phyloP scores from a whole-genome alignment of 2,797 vertebrate genomes.

The Glyptemys insculpta region DNA sequence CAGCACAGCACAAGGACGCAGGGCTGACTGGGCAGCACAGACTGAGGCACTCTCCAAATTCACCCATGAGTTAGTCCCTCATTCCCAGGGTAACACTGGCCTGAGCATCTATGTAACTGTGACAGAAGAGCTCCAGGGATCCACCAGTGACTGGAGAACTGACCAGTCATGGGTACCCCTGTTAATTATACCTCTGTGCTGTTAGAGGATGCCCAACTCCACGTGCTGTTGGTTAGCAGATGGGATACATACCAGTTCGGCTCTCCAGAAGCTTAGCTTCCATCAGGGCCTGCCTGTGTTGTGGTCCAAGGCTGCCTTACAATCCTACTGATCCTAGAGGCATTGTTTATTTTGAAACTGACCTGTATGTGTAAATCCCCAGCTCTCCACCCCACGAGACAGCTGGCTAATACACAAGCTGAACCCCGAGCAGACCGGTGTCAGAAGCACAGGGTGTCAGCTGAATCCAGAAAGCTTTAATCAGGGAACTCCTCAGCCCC shows the following conservation, averaged over 20 bases:
- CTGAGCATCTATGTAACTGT: not conserved
- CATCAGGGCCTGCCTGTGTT: not conserved
- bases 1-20: not conserved
- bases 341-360: not conserved
- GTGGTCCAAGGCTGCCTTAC: not conserved
- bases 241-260: not conserved
- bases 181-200: not conserved
- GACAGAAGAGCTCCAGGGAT: not conserved
- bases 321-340: not conserved
- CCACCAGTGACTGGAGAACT: not conserved
- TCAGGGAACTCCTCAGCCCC: not conserved
- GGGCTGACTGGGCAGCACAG: not conserved
- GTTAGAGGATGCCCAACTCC: not conserved
- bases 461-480: constrained; percentile 24
- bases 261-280: not conserved
- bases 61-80: not conserved
- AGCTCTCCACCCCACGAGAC: not conserved
- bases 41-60: constrained; percentile 18
- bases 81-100: constrained; percentile 22
- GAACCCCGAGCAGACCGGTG: not conserved
- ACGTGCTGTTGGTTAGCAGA: not conserved
- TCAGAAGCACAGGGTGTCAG: not conserved
- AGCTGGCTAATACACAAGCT: not conserved
- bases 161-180: not conserved
- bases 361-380: fast-evolving